Percentiles rank a stretch among this genome's conserved stretches.
phyloP scores from a whole-genome alignment of 2,113 vertebrate genomes.

The Zonotrichia leucophrys region DNA sequence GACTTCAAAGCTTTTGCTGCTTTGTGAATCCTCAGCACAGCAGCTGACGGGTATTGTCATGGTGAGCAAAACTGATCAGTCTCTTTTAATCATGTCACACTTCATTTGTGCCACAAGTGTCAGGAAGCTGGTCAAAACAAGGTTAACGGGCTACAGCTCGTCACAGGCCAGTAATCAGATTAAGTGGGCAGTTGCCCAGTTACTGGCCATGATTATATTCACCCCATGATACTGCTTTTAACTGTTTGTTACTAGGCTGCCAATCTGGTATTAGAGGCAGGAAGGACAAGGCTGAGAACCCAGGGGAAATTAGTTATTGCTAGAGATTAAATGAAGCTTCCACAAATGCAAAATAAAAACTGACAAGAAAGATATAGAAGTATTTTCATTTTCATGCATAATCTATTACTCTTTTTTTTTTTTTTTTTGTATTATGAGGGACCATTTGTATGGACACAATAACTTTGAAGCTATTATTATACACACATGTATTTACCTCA shows the following conservation, averaged over 20 bases:
- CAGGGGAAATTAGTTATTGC: not conserved
- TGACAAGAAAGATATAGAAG: not conserved
- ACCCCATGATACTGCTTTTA: not conserved
- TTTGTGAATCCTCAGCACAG: not conserved
- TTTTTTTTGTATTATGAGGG: not conserved
- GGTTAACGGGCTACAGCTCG: not conserved
- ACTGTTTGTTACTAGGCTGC: not conserved
- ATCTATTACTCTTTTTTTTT: not conserved
- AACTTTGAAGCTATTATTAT: not conserved
- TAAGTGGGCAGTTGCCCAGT: not conserved
- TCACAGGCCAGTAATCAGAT: slow-evolving; percentile 1
- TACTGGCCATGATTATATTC: not conserved
- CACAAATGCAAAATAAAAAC: not conserved
- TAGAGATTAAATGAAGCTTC: not conserved
- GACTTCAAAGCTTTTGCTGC: not conserved
- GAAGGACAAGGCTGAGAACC: not conserved
- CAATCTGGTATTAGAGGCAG: not conserved
- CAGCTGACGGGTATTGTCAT: slow-evolving; percentile 2
- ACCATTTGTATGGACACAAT: not conserved
- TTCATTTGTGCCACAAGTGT: slow-evolving; percentile 27
- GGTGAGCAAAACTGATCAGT: slow-evolving; percentile 18
- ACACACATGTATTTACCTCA: not conserved
- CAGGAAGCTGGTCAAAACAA: slow-evolving; percentile 36
- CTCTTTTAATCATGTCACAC: slow-evolving; percentile 28
- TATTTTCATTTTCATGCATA: not conserved